phyloP scores from a whole-genome alignment of 1,140 invertebrate species.

The Drosophila gunungcola region DNA sequence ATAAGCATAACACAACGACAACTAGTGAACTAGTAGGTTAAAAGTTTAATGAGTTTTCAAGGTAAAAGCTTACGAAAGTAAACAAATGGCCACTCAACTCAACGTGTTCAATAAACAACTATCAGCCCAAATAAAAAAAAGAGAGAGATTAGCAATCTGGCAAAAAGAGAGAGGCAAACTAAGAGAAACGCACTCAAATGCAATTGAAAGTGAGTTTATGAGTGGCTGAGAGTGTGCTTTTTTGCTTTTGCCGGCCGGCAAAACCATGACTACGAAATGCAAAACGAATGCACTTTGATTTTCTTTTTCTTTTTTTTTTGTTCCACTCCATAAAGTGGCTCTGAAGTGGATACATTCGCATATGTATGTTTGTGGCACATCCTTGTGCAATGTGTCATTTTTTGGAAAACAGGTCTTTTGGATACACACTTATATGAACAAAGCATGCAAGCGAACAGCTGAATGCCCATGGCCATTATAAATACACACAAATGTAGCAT shows the following conservation, averaged over 20 bases:
- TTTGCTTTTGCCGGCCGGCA: constrained; percentile 67
- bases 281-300: constrained; percentile 21
- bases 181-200: constrained; percentile 10
- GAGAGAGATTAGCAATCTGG: not conserved
- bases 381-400: constrained; percentile 54
- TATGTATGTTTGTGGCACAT: constrained; percentile 36
- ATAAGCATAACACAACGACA: constrained; percentile 36
- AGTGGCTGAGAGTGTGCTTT: constrained; percentile 2
- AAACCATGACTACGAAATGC: constrained; percentile 23
- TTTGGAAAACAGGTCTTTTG: constrained; percentile 46
- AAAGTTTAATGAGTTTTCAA: constrained; percentile 75
- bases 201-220: constrained; percentile 27
- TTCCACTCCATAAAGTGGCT: constrained; percentile 17
- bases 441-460: constrained; percentile 21
- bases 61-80: constrained; percentile 72
- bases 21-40: constrained; percentile 55
- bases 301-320: not conserved
- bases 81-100: constrained; percentile 53
- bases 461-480: constrained; percentile 18
- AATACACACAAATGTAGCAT: not conserved
- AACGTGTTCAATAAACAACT: constrained; percentile 28
- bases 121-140: constrained; percentile 5
- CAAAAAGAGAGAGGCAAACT: constrained; percentile 15
- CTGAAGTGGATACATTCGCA: constrained; percentile 16
- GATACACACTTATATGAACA: constrained; percentile 8